Percentiles rank a stretch among this genome's conserved stretches.
phyloP scores from a whole-genome alignment of 1,140 invertebrate species.

The Aleiodes sp. region DNA sequence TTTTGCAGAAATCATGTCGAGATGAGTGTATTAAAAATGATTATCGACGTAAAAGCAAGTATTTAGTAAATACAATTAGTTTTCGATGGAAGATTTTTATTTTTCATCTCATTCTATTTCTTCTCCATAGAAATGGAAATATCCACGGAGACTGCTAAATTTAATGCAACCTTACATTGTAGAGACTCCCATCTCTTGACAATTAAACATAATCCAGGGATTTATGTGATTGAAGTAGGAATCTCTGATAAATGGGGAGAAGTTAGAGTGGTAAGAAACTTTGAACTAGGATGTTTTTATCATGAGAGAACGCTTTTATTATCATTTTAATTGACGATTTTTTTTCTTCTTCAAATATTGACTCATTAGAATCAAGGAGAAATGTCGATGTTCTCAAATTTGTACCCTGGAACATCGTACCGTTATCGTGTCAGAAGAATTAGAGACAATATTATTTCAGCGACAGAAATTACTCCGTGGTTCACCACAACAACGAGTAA shows the following conservation, averaged over 20 bases:
- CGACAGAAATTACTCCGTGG: conserved; percentile 44
- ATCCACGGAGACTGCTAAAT: conserved; percentile 26
- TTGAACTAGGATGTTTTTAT: too few relatives aligned
- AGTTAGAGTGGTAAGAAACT: conserved; percentile 36
- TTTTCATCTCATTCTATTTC: background rate
- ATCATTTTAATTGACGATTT: too few relatives aligned
- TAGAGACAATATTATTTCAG: conserved; percentile 37
- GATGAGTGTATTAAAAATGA: background rate
- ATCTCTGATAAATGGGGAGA: conserved; percentile 11
- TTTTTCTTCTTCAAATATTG: too few relatives aligned
- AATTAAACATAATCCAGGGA: conserved; percentile 46
- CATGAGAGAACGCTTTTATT: too few relatives aligned
- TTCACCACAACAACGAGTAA: conserved; percentile 43
- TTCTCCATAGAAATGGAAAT: background rate
- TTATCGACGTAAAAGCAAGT: background rate
- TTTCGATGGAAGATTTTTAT: background rate
- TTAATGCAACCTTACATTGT: conserved; percentile 46
- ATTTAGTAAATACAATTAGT: background rate
- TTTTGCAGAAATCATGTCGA: background rate
- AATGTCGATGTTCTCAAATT: conserved; percentile 27
- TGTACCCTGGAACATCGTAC: conserved; percentile 35
- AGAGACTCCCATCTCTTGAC: conserved; percentile 38
- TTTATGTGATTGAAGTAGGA: conserved; percentile 45
- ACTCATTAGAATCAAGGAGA: conserved; percentile 29
- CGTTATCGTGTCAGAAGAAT: conserved; percentile 42